Conservation (phyloP, 2,888 invertebrate species). For the Drosophila mettleri region DNA sequence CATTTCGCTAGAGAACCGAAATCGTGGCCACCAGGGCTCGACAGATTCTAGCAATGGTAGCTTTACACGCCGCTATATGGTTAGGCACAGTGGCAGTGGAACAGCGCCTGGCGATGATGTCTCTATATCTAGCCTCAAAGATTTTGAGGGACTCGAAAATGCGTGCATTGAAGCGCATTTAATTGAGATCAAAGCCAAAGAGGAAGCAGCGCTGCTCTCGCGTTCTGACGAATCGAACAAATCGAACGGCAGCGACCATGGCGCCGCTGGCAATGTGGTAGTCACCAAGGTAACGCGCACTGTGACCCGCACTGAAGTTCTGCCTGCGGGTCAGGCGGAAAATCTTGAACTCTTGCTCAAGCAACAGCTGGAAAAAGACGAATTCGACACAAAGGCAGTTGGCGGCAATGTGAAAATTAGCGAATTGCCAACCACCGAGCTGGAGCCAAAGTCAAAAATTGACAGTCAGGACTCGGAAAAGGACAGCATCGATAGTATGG, state of each 20-base stretch:
- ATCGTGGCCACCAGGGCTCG: conserved; percentile 89
- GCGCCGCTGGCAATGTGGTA: conserved; percentile 66
- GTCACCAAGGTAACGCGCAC: conserved; percentile 75
- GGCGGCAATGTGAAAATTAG: conserved; percentile 86
- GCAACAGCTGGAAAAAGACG: conserved; percentile 82
- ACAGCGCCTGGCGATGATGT: conserved; percentile 89
- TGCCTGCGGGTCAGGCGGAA: conserved; percentile 64
- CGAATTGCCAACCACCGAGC: conserved; percentile 88
- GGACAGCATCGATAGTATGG: conserved; percentile 89
- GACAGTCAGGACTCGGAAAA: conserved; percentile 86
- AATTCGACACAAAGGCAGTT: conserved; percentile 85
- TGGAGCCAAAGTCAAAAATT: conserved; percentile 85
- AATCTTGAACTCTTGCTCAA: conserved; percentile 84
- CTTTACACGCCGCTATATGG: conserved; percentile 89
- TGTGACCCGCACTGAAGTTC: conserved; percentile 76
- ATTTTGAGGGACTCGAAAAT: conserved; percentile 96
- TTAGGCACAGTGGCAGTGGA: conserved; percentile 88
- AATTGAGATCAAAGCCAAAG: conserved; percentile 93
- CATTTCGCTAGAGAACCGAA: conserved; percentile 91
- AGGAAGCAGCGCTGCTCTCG: conserved; percentile 92
- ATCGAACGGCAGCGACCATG: conserved; percentile 82
- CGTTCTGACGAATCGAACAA: conserved; percentile 85
- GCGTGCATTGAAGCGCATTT: conserved; percentile 94
- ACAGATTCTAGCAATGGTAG: conserved; percentile 95
- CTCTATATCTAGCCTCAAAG: conserved; percentile 94